Percentiles rank a stretch among this genome's conserved stretches.
Conservation (phyloP, 2,797 vertebrate genomes). For the Nothura maculosa region DNA sequence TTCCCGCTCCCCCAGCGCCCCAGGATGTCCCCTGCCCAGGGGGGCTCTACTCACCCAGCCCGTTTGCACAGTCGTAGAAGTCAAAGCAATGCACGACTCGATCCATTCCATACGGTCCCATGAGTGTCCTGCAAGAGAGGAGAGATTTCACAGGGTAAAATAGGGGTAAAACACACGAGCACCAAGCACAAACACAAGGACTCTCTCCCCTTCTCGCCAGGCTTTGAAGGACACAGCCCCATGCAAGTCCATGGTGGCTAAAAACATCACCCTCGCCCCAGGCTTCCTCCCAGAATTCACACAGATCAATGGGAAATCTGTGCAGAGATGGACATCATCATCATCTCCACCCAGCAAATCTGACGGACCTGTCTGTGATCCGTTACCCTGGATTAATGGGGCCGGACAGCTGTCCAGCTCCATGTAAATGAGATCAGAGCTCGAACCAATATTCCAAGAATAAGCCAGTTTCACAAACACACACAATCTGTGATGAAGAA, state of each 20-base stretch:
- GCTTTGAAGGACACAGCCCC: background rate
- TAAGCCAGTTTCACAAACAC: slow-evolving; percentile 14
- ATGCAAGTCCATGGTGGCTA: fast-evolving
- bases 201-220: background rate
- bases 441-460: background rate
- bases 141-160: background rate
- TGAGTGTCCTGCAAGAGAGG: slow-evolving; percentile 87
- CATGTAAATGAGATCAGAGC: slow-evolving; percentile 53
- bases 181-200: fast-evolving
- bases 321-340: slow-evolving; percentile 25
- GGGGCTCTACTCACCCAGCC: slow-evolving; percentile 83
- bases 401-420: slow-evolving; percentile 68
- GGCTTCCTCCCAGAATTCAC: background rate
- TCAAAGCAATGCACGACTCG: slow-evolving; percentile 89
- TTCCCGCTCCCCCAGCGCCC: background rate
- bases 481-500: background rate
- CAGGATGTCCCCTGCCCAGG: fast-evolving
- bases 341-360: slow-evolving; percentile 61
- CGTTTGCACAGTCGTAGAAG: slow-evolving; percentile 90
- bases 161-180: fast-evolving
- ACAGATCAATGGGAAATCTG: slow-evolving; percentile 48
- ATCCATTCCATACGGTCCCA: slow-evolving; percentile 92
- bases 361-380: slow-evolving; percentile 52
- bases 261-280: background rate
- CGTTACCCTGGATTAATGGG: slow-evolving; percentile 51